Base-by-base conservation (phyloP, 2,113 vertebrate species). In the Mustela nigripes region DNA sequence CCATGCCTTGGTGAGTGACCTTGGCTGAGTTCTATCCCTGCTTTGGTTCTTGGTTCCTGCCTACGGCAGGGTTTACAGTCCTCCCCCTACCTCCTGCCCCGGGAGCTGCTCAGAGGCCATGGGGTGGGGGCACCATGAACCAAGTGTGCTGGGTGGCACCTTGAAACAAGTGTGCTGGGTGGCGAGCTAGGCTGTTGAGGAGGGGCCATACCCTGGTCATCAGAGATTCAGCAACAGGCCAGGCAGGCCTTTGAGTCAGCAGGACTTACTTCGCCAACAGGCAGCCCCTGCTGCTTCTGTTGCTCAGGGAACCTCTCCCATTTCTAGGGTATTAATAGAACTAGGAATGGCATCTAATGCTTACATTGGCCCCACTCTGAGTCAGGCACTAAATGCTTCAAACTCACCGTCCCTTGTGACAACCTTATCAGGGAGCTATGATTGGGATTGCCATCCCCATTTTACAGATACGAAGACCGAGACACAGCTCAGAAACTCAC, bases 381-480 rank as follows among this genome's bases (percentile, higher is more conserved):
- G 50, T 56, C 53, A 45, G 31, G 33, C 33, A 4, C 50, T 33
- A 22, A 42, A 26, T 8, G 24, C 5, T 48, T 78, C 33, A 28
- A 36, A 81, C 42, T 73, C 65, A 56, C 65, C 14, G n/a, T 12
- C 22, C 33, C 22, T 82, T 24, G 82, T 16, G 33, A 22, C 50
- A 33, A 10, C 88, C 24, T 16, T 56, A 45, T 45, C 24, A 26
- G 26, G 50, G 53, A 95, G 48, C 56, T 39, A 2, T 36, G 39
- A 22, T 19, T 26, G 53, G 48, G 1, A 22, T 33, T 14, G 14
- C 71, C 21, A 28, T 2, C 12, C 80, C 82, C 56, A 79, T 53
- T 83, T 74, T 39, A 84, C 56, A 80, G 78, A 83, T 50, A 42
- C 28, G 63, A 73, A 87, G 48, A 73, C 22, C 7, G 58, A 94